Evolutionary conservation across 1,140 invertebrate species (phyloP), one percentile per base, ranked within the genome.

Genomic region (Meteorus sp.): DNA sequence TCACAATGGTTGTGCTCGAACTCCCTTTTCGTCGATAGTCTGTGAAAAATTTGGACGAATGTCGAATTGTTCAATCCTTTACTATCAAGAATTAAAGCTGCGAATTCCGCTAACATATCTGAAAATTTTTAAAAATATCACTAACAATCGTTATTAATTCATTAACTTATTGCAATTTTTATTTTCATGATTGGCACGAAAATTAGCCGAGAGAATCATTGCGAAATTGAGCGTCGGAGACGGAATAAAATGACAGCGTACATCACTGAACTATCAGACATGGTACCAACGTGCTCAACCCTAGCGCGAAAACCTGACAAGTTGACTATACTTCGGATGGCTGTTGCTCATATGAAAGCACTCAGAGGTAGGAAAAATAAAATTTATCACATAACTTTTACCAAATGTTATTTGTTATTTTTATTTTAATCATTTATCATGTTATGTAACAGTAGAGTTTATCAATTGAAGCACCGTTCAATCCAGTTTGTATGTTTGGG

Each of bases 211-310:
- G 98, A 99, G 85, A 99, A 99, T 81, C 98, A 99, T 84, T 98
- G 96, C 84, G 98, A 99, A 83, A 99, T 99, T 76, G 98, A 99
- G 81, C 85, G 98, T 64, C 85, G 97, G 59, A 84, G 98, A 64
- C 86, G 98, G 58, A 99, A 99, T 84, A 99, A 99, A 88, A 99
- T 99, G 98, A 99, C 97, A 58, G 93, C 96, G 59, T 99, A 99
- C 81, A 99, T 99, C 73, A 99, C 97, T 64, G 98, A 99, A 84
- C 85, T 99, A 61, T 98, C 95, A 59, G 97, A 99, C 81, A 99
- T 99, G 97, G 97, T 99, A 65, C 98, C 97, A 67, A 98, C 97
- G 63, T 99, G 96, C 81, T 95, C 91, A 68, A 95, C 95, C 1
- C 83, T 99, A 29, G 97, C 97, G 2, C 85, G 97, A 52, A 99